Evolutionary conservation across 23 tunicate genomes (phyloP).

Genomic region (Styela clava): DNA sequence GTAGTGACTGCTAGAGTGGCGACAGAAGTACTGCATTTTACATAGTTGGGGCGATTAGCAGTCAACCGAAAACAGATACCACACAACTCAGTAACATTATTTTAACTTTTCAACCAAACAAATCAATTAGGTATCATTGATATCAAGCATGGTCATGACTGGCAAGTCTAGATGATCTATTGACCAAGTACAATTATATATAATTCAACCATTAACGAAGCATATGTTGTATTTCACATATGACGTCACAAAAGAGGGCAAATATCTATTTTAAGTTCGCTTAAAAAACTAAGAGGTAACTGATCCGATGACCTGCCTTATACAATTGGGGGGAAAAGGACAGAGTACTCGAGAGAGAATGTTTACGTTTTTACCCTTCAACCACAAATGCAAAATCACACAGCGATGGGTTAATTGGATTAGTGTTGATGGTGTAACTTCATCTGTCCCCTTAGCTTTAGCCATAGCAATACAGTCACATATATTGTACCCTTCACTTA

Average conservation of each 20-base stretch:
- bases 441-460: not conserved
- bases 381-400: not conserved
- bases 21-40: not conserved
- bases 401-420: conserved; percentile 15
- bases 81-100: no score
- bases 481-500: no score
- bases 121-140: no score
- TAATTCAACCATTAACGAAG: no score
- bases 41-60: not conserved
- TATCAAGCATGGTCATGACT: no score
- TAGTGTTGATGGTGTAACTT: conserved; percentile 9
- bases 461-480: no score
- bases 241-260: not conserved
- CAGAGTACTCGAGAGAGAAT: not conserved
- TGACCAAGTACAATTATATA: no score
- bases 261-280: not conserved
- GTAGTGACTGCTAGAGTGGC: not conserved
- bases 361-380: not conserved
- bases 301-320: not conserved
- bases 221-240: not conserved
- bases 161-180: no score
- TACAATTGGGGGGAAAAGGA: not conserved
- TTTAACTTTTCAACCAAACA: not conserved
- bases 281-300: not conserved
- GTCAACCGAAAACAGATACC: not conserved